A percentile compares a stretch with the other conserved stretches of the same genome.
Evolutionary conservation across 2,797 vertebrate genomes (phyloP).

Genomic region (Onychomys arenicola): DNA sequence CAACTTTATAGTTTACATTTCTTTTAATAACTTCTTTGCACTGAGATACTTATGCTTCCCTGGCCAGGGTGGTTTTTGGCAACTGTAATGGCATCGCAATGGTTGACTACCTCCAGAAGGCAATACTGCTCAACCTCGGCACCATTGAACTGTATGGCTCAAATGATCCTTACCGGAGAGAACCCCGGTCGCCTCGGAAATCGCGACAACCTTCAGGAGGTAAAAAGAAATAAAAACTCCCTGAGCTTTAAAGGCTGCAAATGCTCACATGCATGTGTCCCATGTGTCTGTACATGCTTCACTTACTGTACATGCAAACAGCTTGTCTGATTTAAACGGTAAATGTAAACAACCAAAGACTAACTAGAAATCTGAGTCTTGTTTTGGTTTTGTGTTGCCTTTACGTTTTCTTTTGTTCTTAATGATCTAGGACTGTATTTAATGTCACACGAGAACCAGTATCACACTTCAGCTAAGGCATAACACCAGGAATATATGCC

Average conservation of each 20-base stretch:
- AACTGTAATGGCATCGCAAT: constrained; percentile 98
- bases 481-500: not conserved
- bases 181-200: constrained; percentile 98
- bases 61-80: constrained; percentile 96
- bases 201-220: constrained; percentile 97
- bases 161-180: constrained; percentile 97
- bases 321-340: not conserved
- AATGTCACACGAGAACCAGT: not conserved
- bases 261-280: not conserved
- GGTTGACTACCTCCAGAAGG: constrained; percentile 98
- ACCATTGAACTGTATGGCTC: constrained; percentile 97
- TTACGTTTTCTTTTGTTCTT: constrained; percentile 55
- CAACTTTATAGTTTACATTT: not conserved
- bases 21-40: not conserved
- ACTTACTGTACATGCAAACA: not conserved
- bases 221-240: constrained; percentile 82
- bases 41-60: constrained; percentile 44
- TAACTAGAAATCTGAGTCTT: not conserved
- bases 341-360: not conserved
- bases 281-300: not conserved
- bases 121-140: constrained; percentile 95
- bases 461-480: not conserved
- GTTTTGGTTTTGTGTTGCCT: constrained; percentile 21
- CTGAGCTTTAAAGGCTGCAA: not conserved
- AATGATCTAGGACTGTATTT: constrained; percentile 1